These are phyloP conservation scores for Glaucopsyche alexis DNA, from an alignment of 2,888 invertebrate genomes.

Conservation along the genomic window DNA sequence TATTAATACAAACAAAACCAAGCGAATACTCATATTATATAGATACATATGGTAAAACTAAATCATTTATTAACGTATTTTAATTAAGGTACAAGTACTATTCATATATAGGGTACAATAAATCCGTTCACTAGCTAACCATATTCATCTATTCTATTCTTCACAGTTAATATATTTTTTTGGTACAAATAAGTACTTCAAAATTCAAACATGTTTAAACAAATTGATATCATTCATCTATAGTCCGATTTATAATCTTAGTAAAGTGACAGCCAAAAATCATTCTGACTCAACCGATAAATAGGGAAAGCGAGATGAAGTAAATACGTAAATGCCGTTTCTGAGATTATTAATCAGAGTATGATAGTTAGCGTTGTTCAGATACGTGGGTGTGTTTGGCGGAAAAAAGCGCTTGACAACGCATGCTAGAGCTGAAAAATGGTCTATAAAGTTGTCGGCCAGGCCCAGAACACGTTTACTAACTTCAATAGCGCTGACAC, in stretches of 20 bases:
- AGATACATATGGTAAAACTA: slow-evolving; percentile 45
- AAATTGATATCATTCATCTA: background rate
- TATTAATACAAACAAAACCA: slow-evolving; percentile 66
- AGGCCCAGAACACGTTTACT: too few species aligned
- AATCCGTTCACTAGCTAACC: background rate
- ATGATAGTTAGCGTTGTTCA: too few species aligned
- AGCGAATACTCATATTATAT: slow-evolving; percentile 50
- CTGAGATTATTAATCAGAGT: too few species aligned
- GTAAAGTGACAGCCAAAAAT: too few species aligned
- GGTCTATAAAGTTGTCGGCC: too few species aligned
- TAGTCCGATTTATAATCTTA: background rate
- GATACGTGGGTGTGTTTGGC: too few species aligned
- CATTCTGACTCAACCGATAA: too few species aligned
- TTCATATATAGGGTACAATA: background rate
- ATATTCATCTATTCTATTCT: background rate
- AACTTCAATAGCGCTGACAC: too few species aligned
- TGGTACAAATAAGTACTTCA: slow-evolving; percentile 4
- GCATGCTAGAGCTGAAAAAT: too few species aligned
- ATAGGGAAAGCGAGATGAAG: too few species aligned
- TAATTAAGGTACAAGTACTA: slow-evolving; percentile 39
- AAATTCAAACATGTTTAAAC: background rate
- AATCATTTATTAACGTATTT: slow-evolving; percentile 39
- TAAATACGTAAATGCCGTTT: too few species aligned
- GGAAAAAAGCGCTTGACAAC: too few species aligned
- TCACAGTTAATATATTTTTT: background rate